Evolutionary conservation across 1,140 invertebrate genomes (phyloP), one percentile per base, ranked within the genome.

Genomic region (Aphelenchoides fujianensis): DNA sequence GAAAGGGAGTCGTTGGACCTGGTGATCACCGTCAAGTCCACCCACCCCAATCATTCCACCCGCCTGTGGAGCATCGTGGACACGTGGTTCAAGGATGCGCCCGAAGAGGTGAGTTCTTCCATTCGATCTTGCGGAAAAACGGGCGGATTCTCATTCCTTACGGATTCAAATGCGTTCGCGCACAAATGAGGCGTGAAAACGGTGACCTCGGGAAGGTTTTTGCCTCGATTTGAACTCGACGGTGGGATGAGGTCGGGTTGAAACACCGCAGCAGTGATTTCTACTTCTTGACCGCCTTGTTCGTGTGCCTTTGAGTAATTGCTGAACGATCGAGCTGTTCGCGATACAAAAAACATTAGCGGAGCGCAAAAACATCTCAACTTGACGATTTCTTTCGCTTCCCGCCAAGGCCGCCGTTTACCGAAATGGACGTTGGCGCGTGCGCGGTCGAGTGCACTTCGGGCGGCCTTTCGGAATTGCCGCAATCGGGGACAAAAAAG

Each of bases 81-180:
- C 30, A 71, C 69, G 19, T 71, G 69, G 69, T 71, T 71, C 31
- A 34, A 71, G 70, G 34, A 72, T 27, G 68, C 68, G 5, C 61
- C 68, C 3, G 23, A 68, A 67, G 70, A 69, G 7, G 68, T 69
- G 27, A 70, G 68, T 70, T 67, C 9, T 70, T 70, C 19, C 30
- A 23, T 64, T 36, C 64, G 31, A 31, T 61, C 5, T 5, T 12
- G 19, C 62, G 53, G 19, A 61, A 12, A 61, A 16, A 55, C 3
- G 5, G 19, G 37, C 30, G 41, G n/a, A 48, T 53, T 12, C 62
- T 53, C 62, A 32, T 59, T 3, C 66, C 19, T 64, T 48, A 12
- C 41, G 23, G 41, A 48, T 48, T 59, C 23, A 59, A 19, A 59
- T 59, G 12, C n/a, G n/a, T n/a, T n/a, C 5, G 23, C 28, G 19